Evolutionary conservation across 1,140 invertebrate genomes (phyloP).

Genomic region (Cylas formicarius): DNA sequence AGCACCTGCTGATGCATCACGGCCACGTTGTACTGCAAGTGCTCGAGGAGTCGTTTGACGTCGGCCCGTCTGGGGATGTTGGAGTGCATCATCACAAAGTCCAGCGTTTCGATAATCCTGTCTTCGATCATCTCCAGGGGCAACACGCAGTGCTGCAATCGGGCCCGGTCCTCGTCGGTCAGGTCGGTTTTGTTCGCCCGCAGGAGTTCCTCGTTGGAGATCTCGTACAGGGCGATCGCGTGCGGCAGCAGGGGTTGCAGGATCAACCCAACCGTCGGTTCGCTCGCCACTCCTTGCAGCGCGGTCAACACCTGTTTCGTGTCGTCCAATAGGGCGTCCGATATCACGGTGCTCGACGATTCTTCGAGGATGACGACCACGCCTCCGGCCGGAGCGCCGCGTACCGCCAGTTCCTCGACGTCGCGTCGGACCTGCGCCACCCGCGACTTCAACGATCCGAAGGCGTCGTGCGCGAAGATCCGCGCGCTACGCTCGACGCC

Average conservation of each 20-base stretch:
- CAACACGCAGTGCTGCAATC: slow-evolving; percentile 26
- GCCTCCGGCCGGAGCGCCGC: slow-evolving; percentile 9
- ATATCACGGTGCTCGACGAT: slow-evolving; percentile 24
- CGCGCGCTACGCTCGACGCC: slow-evolving; percentile 28
- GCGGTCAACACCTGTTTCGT: slow-evolving; percentile 19
- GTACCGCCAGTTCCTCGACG: neutral
- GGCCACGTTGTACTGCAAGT: slow-evolving; percentile 34
- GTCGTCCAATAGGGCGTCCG: slow-evolving; percentile 26
- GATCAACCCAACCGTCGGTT: slow-evolving; percentile 6
- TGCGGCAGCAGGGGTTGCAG: slow-evolving; percentile 23
- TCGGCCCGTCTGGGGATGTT: slow-evolving; percentile 13
- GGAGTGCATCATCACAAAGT: slow-evolving; percentile 22
- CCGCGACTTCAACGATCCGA: neutral
- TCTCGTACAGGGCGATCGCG: slow-evolving; percentile 23
- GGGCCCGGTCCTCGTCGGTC: slow-evolving; percentile 21
- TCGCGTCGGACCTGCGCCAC: neutral
- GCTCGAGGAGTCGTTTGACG: slow-evolving; percentile 25
- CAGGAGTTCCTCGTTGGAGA: slow-evolving; percentile 22
- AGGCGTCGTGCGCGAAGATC: neutral
- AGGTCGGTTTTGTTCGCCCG: slow-evolving; percentile 27
- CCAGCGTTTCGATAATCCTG: slow-evolving; percentile 28
- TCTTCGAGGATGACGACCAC: slow-evolving; percentile 34
- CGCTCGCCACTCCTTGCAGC: slow-evolving; percentile 17
- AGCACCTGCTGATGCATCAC: slow-evolving; percentile 34
- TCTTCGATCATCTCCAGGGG: slow-evolving; percentile 33